Conservation (phyloP, 2,797 vertebrate genomes). For the Arremon aurantiirostris region DNA sequence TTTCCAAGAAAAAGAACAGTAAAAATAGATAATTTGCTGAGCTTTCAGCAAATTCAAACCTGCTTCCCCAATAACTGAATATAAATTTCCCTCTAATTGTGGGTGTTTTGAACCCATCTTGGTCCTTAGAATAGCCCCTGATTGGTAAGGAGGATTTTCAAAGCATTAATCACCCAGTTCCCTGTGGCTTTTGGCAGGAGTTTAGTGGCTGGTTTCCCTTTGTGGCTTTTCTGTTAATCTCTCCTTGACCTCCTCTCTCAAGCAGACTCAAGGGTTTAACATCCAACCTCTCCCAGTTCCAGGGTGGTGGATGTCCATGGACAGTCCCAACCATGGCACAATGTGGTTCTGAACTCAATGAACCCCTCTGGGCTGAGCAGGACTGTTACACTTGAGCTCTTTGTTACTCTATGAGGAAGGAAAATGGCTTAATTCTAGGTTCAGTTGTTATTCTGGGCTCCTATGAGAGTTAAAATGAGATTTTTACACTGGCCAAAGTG, state of each 20-base stretch:
- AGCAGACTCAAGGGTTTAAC: background rate
- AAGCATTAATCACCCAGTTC: background rate
- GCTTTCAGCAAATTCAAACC: background rate
- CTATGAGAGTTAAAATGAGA: background rate
- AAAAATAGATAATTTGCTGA: background rate
- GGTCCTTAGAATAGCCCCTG: background rate
- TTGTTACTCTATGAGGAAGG: background rate
- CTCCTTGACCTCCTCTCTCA: background rate
- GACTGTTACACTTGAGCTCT: background rate
- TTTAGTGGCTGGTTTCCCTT: background rate
- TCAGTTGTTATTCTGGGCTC: background rate
- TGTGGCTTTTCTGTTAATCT: background rate
- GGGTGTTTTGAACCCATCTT: background rate
- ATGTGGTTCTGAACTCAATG: fast-evolving
- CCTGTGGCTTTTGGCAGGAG: background rate
- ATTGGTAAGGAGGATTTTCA: slow-evolving; percentile 25
- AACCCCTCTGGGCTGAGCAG: background rate
- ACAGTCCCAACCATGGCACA: background rate
- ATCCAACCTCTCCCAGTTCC: background rate
- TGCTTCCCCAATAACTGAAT: background rate
- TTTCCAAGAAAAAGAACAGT: background rate
- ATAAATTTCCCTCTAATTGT: background rate
- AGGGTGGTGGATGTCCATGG: background rate
- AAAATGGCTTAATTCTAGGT: background rate
- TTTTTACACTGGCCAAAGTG: background rate